These are phyloP conservation scores for Atta cephalotes DNA, from an alignment of 1,140 invertebrate genomes.

Conservation along the genomic window DNA sequence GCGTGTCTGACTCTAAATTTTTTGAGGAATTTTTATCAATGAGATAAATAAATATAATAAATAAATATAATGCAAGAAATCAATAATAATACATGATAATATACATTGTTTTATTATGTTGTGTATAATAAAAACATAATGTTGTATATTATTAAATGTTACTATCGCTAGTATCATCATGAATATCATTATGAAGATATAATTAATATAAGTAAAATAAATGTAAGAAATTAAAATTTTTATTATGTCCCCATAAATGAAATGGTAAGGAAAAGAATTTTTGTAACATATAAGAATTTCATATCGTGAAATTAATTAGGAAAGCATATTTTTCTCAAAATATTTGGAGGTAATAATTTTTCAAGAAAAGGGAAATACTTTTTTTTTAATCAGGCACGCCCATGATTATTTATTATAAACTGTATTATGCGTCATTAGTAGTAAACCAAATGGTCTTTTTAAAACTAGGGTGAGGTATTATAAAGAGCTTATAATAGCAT, in stretches of 20 bases:
- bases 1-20: background rate
- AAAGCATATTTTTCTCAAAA: constrained; percentile 2
- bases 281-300: background rate
- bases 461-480: constrained; percentile 27
- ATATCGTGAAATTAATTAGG: background rate
- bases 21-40: background rate
- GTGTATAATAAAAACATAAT: background rate
- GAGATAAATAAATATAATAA: background rate
- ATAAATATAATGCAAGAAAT: background rate
- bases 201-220: background rate
- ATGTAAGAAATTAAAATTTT: background rate
- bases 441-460: constrained; percentile 38
- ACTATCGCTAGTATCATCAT: background rate
- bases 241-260: background rate
- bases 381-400: background rate
- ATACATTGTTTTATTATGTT: background rate
- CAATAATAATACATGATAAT: constrained; percentile 6
- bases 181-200: background rate
- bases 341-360: background rate
- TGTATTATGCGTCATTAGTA: constrained; percentile 42
- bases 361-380: background rate
- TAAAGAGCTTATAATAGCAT: constrained; percentile 24
- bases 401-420: constrained; percentile 39
- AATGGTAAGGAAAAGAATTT: background rate
- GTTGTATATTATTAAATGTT: background rate